phyloP scores from a whole-genome alignment of 2,888 invertebrate genomes.

The Uropetala carovei region DNA sequence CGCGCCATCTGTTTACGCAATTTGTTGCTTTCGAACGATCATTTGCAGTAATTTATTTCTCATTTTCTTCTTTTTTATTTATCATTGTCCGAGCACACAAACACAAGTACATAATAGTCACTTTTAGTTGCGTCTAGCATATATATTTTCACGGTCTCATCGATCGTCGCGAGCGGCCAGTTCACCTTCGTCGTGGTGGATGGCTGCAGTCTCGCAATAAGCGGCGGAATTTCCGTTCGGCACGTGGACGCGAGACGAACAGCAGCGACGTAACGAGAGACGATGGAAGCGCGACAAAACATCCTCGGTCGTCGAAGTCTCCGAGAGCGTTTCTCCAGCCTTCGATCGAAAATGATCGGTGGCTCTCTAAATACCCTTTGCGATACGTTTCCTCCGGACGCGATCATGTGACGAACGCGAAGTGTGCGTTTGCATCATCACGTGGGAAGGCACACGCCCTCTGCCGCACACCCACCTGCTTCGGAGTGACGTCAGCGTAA shows the following conservation, averaged over 20 bases:
- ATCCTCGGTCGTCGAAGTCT: slow-evolving; percentile 38
- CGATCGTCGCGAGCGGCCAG: slow-evolving; percentile 3
- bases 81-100: background rate
- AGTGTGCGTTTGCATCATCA: slow-evolving; percentile 9
- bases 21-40: too few species aligned
- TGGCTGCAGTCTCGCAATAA: background rate
- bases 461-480: slow-evolving; percentile 30
- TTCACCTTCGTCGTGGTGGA: slow-evolving; percentile 8
- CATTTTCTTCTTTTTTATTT: background rate
- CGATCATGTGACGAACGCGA: background rate
- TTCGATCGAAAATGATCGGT: background rate
- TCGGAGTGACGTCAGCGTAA: slow-evolving; percentile 28
- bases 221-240: slow-evolving; percentile 19
- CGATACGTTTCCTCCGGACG: background rate
- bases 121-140: background rate
- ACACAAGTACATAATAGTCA: background rate
- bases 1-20: too few species aligned
- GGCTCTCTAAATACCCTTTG: too few species aligned
- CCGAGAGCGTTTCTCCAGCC: background rate
- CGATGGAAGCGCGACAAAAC: background rate
- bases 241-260: background rate
- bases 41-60: background rate
- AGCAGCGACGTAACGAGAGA: too few species aligned
- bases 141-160: background rate
- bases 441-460: slow-evolving; percentile 24